phyloP scores from a whole-genome alignment of 1,140 invertebrate genomes.

The Arion vulgaris region DNA sequence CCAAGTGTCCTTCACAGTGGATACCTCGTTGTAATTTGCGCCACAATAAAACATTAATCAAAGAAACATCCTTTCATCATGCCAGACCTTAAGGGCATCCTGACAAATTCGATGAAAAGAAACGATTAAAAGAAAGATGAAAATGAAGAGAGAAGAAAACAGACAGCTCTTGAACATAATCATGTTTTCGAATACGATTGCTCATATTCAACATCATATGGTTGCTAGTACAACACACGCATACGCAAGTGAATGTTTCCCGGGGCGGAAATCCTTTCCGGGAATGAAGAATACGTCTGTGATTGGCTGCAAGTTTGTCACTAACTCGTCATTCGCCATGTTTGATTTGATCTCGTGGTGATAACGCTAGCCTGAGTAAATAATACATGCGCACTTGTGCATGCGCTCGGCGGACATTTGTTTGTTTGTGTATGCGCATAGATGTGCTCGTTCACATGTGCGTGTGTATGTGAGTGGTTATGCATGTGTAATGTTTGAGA shows the following conservation, averaged over 20 bases:
- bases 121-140: background rate
- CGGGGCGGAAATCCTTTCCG: background rate
- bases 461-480: too few species aligned
- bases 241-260: background rate
- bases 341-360: background rate
- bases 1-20: background rate
- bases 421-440: too few species aligned
- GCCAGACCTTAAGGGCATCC: slow-evolving; percentile 1
- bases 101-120: slow-evolving; percentile 19
- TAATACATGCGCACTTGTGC: background rate
- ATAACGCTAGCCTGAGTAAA: background rate
- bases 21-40: slow-evolving; percentile 4
- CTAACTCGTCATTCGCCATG: background rate
- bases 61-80: slow-evolving; percentile 12
- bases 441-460: too few species aligned
- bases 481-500: too few species aligned
- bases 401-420: background rate
- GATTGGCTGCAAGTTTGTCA: background rate
- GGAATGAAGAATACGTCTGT: background rate
- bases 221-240: background rate
- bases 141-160: background rate
- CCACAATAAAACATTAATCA: slow-evolving; percentile 32
- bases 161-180: background rate
- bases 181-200: slow-evolving; percentile 2
- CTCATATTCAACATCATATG: background rate